Conservation (phyloP, 2,888 invertebrate species). For the Melanchra persicariae region DNA sequence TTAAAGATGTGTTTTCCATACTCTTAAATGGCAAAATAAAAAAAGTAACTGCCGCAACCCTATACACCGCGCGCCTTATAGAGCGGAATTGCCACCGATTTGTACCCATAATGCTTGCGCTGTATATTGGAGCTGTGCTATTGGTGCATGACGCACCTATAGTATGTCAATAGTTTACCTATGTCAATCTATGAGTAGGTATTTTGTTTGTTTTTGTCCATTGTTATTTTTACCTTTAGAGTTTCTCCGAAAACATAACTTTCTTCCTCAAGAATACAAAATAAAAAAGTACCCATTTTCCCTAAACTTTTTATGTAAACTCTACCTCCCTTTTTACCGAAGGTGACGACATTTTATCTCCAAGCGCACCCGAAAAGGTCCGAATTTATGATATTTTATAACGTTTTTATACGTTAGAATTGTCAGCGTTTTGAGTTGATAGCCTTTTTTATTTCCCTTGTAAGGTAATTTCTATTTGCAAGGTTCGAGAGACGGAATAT, state of each 20-base stretch:
- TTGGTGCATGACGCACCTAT: too few species aligned
- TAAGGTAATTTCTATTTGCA: conserved; percentile 46
- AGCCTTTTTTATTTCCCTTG: conserved; percentile 51
- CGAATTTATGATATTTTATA: conserved; percentile 67
- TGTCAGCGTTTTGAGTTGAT: conserved; percentile 46
- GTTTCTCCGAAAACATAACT: background rate
- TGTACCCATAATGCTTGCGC: too few species aligned
- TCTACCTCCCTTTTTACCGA: conserved; percentile 5
- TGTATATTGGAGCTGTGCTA: too few species aligned
- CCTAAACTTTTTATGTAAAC: conserved; percentile 12
- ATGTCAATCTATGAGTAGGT: too few species aligned
- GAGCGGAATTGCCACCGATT: too few species aligned
- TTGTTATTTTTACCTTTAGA: background rate
- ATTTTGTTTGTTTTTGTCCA: too few species aligned
- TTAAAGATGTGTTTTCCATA: too few species aligned
- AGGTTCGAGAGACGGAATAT: conserved; percentile 1
- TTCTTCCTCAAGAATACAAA: background rate
- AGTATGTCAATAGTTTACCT: too few species aligned
- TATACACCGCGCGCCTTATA: too few species aligned
- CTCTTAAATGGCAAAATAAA: too few species aligned
- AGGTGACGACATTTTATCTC: conserved; percentile 54
- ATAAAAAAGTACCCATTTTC: background rate
- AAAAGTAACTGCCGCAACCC: too few species aligned
- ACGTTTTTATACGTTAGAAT: conserved; percentile 67
- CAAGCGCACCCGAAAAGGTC: conserved; percentile 56